A percentile compares a stretch with the other conserved stretches of the same genome.
Conservation (phyloP, 2,888 invertebrate species). For the Lymantria monacha region DNA sequence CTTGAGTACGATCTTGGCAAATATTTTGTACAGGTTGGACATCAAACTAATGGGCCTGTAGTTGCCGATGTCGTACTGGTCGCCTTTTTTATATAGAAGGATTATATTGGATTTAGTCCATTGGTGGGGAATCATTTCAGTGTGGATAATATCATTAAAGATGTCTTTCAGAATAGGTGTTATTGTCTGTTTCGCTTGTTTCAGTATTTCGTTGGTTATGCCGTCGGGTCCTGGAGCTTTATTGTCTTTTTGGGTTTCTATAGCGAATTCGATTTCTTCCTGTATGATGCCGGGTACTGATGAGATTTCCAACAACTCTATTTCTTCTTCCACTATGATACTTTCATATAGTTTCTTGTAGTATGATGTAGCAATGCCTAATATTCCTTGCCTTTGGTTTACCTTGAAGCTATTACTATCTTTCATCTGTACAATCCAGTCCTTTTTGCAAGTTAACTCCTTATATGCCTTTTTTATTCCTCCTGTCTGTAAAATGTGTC, state of each 20-base stretch:
- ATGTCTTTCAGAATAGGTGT: background rate
- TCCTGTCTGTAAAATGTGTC: constrained; percentile 1
- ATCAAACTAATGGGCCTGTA: too few species aligned
- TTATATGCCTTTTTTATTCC: background rate
- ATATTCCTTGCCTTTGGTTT: background rate
- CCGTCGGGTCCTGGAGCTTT: background rate
- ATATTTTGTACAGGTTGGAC: background rate
- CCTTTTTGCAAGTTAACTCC: background rate
- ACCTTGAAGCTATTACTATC: background rate
- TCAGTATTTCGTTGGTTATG: background rate
- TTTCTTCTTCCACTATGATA: background rate
- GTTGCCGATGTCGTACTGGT: background rate
- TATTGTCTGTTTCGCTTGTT: background rate
- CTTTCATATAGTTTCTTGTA: background rate
- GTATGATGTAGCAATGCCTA: background rate
- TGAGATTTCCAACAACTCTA: background rate
- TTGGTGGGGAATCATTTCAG: background rate
- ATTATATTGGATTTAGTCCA: background rate
- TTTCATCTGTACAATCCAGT: constrained; percentile 1
- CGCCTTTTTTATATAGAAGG: background rate
- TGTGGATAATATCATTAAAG: background rate
- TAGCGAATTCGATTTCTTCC: background rate
- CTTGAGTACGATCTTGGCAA: background rate
- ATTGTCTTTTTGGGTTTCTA: background rate
- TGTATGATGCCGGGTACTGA: constrained; percentile 13